Percentiles rank a stretch among this genome's conserved stretches.
phyloP scores from a whole-genome alignment of 2,888 invertebrate species.

The Drosophila diplacantha region DNA sequence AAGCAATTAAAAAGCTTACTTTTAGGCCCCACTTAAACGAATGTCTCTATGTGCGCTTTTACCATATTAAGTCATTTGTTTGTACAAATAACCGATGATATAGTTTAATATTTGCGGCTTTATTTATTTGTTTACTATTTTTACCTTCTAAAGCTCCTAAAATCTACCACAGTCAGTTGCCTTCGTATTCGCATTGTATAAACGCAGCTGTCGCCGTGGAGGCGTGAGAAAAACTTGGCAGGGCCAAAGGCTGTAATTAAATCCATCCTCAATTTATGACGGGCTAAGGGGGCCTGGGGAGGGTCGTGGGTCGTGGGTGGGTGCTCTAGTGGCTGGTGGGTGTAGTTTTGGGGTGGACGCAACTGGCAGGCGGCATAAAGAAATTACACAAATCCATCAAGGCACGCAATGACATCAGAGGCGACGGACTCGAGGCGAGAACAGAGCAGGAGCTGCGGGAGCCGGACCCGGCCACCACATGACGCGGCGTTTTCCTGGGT shows the following conservation, averaged over 20 bases:
- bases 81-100: neutral
- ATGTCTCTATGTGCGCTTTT: no score
- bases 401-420: constrained; percentile 54
- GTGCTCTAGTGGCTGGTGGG: neutral
- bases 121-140: no score
- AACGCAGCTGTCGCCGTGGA: constrained; percentile 31
- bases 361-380: constrained; percentile 52
- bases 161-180: constrained; percentile 11
- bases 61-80: neutral
- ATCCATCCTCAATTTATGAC: constrained; percentile 63
- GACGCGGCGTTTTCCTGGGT: constrained; percentile 8
- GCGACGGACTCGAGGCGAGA: constrained; percentile 14
- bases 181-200: constrained; percentile 31
- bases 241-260: constrained; percentile 53
- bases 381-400: constrained; percentile 64
- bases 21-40: no score
- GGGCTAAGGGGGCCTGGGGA: neutral
- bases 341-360: constrained; percentile 18
- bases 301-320: neutral
- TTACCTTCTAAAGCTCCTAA: neutral
- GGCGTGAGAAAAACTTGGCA: constrained; percentile 20
- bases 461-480: constrained; percentile 7
- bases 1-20: neutral
- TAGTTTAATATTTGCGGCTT: neutral
- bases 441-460: neutral